These are phyloP conservation scores for Caenorhabditis latens DNA, from an alignment of 1,140 invertebrate species.

Conservation along the genomic window DNA sequence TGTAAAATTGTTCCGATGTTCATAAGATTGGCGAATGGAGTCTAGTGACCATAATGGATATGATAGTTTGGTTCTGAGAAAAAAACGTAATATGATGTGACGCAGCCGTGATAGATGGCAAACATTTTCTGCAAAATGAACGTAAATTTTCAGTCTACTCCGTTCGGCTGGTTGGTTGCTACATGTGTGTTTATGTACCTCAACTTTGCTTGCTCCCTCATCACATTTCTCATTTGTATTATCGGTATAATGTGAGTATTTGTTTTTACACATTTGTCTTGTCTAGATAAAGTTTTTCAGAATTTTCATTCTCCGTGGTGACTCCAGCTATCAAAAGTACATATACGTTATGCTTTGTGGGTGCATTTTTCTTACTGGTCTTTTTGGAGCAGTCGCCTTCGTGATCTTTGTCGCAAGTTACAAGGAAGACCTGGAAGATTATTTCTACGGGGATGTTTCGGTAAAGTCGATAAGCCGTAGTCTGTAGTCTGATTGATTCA, in stretches of 20 bases:
- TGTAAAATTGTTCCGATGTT: too few relatives aligned
- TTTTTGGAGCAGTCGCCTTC: constrained; percentile 25
- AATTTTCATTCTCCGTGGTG: not conserved
- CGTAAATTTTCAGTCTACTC: not conserved
- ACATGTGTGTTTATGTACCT: constrained; percentile 32
- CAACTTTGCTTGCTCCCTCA: not conserved
- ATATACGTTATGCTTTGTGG: constrained; percentile 3
- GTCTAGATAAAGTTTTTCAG: not conserved
- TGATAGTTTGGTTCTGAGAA: too few relatives aligned
- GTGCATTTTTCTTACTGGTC: not conserved
- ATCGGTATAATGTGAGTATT: not conserved
- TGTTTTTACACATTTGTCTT: not conserved
- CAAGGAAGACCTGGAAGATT: not conserved
- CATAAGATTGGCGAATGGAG: too few relatives aligned
- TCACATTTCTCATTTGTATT: not conserved
- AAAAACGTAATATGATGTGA: too few relatives aligned
- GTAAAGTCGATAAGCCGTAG: not conserved
- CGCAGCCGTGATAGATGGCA: too few relatives aligned
- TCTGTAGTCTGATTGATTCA: constrained; percentile 12
- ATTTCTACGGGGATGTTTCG: constrained; percentile 3
- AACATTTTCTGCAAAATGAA: too few relatives aligned
- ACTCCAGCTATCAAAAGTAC: constrained; percentile 39
- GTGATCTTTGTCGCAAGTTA: constrained; percentile 29
- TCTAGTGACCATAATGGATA: too few relatives aligned
- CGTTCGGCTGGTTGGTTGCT: constrained; percentile 5